phyloP scores from a whole-genome alignment of 2,888 invertebrate species.

The Agrotis segetum region DNA sequence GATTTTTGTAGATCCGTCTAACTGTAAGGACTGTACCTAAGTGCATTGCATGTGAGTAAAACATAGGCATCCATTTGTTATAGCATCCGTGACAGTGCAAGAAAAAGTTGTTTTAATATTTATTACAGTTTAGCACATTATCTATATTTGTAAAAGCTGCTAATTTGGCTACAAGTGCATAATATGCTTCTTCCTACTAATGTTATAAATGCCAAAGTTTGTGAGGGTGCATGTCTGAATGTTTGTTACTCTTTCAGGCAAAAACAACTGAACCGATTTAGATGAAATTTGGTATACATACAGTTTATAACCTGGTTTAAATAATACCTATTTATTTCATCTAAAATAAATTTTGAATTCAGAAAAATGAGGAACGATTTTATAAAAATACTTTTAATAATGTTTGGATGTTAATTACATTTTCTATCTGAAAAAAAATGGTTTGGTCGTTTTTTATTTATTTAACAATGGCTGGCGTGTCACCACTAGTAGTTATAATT shows the following conservation, averaged over 20 bases:
- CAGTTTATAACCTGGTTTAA: not conserved
- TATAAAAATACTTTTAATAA: not conserved
- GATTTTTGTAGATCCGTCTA: conserved; percentile 50
- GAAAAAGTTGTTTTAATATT: not conserved
- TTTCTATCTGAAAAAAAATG: too few relatives aligned
- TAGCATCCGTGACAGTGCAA: conserved; percentile 1
- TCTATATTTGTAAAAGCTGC: not conserved
- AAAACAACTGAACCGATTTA: too few relatives aligned
- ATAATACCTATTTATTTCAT: not conserved
- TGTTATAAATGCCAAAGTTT: too few relatives aligned
- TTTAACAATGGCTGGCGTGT: too few relatives aligned
- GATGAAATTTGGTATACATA: too few relatives aligned
- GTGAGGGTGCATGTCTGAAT: too few relatives aligned
- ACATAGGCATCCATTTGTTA: conserved; percentile 29
- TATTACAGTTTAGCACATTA: not conserved
- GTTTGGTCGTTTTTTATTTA: too few relatives aligned
- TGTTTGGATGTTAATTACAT: too few relatives aligned
- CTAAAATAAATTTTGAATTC: not conserved
- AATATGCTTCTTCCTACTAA: not conserved
- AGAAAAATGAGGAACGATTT: not conserved
- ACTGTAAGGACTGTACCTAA: conserved; percentile 41
- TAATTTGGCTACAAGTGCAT: not conserved
- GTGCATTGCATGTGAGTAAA: conserved; percentile 27
- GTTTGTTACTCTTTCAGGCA: too few relatives aligned
- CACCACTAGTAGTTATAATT: not conserved